Percentiles rank a stretch among this genome's conserved stretches.
Evolutionary conservation across 2,113 vertebrate genomes (phyloP).

Genomic region (Podiceps cristatus): DNA sequence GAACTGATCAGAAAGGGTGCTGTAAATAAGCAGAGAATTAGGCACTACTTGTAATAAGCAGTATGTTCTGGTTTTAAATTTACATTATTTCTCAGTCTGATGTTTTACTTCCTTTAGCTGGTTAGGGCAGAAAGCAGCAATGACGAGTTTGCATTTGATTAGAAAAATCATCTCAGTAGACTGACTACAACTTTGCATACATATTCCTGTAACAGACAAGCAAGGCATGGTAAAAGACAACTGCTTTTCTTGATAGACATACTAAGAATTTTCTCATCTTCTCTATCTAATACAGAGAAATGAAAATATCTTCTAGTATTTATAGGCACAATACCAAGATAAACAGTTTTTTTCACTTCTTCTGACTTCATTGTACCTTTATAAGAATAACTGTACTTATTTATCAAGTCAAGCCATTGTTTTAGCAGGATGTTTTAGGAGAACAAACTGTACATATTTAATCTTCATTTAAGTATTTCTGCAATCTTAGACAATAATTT

Average conservation of each 20-base stretch:
- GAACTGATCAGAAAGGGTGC: not conserved
- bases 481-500: not conserved
- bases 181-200: conserved; percentile 38
- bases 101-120: not conserved
- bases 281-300: conserved; percentile 49
- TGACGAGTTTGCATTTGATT: conserved; percentile 23
- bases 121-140: not conserved
- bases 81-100: not conserved
- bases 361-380: not conserved
- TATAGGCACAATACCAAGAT: not conserved
- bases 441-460: not conserved
- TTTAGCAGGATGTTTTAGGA: not conserved
- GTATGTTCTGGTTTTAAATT: not conserved
- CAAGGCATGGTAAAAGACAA: conserved; percentile 42
- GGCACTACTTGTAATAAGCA: not conserved
- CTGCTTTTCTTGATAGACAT: conserved; percentile 42
- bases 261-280: conserved; percentile 56
- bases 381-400: not conserved
- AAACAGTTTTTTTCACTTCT: conserved; percentile 31
- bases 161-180: conserved; percentile 9
- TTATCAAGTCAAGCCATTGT: not conserved
- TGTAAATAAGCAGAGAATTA: not conserved
- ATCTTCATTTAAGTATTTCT: not conserved
- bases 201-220: conserved; percentile 56
- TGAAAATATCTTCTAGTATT: conserved; percentile 34